These are phyloP conservation scores for Himalopsyche anomala DNA, from an alignment of 2,888 invertebrate genomes.

Conservation along the genomic window DNA sequence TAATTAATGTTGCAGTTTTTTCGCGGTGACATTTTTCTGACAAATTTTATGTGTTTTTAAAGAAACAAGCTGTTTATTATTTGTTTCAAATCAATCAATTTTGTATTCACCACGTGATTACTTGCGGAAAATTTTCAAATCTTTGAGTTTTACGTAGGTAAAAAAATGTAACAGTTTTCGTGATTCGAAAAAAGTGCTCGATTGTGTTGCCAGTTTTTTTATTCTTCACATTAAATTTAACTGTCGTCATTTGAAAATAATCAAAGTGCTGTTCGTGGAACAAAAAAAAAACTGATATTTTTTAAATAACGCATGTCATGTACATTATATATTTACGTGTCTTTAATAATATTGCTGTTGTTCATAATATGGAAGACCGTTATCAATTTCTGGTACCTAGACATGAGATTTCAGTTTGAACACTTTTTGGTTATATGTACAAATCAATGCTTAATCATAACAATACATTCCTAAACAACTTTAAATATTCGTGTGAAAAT, in stretches of 20 bases:
- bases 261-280: not conserved
- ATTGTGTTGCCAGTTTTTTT: not conserved
- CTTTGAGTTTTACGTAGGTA: not conserved
- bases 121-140: not conserved
- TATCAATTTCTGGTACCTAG: too few species aligned
- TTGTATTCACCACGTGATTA: not conserved
- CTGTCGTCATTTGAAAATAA: not conserved
- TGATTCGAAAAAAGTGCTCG: not conserved
- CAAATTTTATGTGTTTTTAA: not conserved
- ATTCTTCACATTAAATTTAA: not conserved
- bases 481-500: too few species aligned
- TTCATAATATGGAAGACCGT: too few species aligned
- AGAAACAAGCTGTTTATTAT: not conserved
- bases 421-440: too few species aligned
- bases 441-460: too few species aligned
- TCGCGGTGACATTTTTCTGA: not conserved
- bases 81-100: slow-evolving; percentile 28
- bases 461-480: too few species aligned
- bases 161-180: not conserved
- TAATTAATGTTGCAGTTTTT: slow-evolving; percentile 1
- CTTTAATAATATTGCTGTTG: too few species aligned
- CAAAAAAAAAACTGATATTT: too few species aligned
- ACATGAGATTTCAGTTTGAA: too few species aligned
- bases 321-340: too few species aligned
- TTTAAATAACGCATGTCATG: too few species aligned